Evolutionary conservation across 1,140 invertebrate species (phyloP).

Genomic region (Camponotus floridanus): DNA sequence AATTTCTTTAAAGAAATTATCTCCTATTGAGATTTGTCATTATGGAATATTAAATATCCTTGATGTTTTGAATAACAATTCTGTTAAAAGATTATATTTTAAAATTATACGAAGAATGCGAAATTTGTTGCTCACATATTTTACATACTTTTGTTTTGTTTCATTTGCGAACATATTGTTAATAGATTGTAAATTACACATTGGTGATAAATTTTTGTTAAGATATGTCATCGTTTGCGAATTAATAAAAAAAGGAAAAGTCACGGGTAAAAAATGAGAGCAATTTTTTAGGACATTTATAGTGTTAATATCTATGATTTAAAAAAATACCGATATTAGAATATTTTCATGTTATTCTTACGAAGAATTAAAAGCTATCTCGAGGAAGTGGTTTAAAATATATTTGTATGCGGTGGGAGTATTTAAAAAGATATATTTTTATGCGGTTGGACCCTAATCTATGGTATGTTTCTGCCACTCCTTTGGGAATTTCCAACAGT

Average conservation of each 20-base stretch:
- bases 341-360: background rate
- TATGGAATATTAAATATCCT: background rate
- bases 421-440: constrained; percentile 6
- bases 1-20: background rate
- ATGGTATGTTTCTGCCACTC: constrained; percentile 28
- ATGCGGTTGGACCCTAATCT: constrained; percentile 21
- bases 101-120: background rate
- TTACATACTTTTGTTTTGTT: background rate
- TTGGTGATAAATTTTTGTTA: background rate
- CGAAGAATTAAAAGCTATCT: background rate
- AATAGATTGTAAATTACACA: background rate
- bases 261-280: background rate
- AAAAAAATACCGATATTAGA: background rate
- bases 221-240: background rate
- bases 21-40: background rate
- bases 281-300: background rate
- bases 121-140: background rate
- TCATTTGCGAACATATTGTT: background rate
- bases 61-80: constrained; percentile 5
- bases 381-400: background rate
- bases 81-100: background rate
- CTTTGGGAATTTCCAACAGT: constrained; percentile 39
- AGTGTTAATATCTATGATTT: background rate
- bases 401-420: background rate
- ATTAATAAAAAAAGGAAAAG: background rate